Conservation (phyloP, 2,888 invertebrate genomes). For the Euplagia quadripunctaria region DNA sequence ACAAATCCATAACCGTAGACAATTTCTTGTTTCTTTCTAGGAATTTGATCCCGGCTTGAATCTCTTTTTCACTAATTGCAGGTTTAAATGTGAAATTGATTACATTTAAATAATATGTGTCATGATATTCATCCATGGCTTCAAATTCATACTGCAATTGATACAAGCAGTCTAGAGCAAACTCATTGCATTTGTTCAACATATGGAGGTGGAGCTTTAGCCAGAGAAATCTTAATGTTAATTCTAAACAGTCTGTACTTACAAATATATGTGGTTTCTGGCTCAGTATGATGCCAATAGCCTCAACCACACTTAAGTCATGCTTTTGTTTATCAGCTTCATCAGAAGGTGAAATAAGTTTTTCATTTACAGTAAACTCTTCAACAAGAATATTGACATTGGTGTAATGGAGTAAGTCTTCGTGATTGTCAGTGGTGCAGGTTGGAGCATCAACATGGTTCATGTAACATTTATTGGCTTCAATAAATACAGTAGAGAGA, state of each 20-base stretch:
- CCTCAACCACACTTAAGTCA: slow-evolving; percentile 72
- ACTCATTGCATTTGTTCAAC: slow-evolving; percentile 76
- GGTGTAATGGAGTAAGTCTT: slow-evolving; percentile 72
- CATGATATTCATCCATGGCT: slow-evolving; percentile 76
- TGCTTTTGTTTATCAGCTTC: slow-evolving; percentile 65
- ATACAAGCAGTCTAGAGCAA: slow-evolving; percentile 79
- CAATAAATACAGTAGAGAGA: slow-evolving; percentile 87
- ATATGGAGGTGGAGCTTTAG: slow-evolving; percentile 78
- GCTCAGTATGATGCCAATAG: slow-evolving; percentile 73
- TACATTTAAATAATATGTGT: slow-evolving; percentile 67
- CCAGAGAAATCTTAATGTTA: slow-evolving; percentile 78
- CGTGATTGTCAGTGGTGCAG: slow-evolving; percentile 70
- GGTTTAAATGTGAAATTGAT: slow-evolving; percentile 79
- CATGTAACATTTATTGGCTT: slow-evolving; percentile 87
- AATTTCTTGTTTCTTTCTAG: slow-evolving; percentile 86
- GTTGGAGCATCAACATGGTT: slow-evolving; percentile 80
- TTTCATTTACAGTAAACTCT: slow-evolving; percentile 78
- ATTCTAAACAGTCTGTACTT: slow-evolving; percentile 71
- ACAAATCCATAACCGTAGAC: slow-evolving; percentile 90
- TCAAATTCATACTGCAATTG: slow-evolving; percentile 80
- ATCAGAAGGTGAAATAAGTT: slow-evolving; percentile 62
- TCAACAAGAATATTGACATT: slow-evolving; percentile 76
- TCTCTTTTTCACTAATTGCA: slow-evolving; percentile 71
- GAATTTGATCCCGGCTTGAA: slow-evolving; percentile 72
- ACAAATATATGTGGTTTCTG: slow-evolving; percentile 74